phyloP scores from a whole-genome alignment of 1,140 invertebrate species.

The Drosophila ananassae region DNA sequence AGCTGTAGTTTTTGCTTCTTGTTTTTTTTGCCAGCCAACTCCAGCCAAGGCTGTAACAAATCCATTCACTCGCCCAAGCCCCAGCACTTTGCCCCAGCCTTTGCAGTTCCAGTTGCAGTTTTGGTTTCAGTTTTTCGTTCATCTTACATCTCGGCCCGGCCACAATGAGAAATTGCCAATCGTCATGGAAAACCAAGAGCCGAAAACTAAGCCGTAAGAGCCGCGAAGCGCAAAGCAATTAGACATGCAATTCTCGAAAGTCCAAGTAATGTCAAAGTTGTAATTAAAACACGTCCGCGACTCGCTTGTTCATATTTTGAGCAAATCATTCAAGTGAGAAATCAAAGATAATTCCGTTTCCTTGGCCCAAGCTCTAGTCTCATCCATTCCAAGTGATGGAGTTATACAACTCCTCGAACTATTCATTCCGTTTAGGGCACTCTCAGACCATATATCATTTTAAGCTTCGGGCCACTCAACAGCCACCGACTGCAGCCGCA shows the following conservation, averaged over 20 bases:
- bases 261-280: conserved; percentile 72
- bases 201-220: conserved; percentile 12
- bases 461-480: conserved; percentile 50
- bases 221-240: conserved; percentile 71
- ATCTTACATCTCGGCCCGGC: conserved; percentile 27
- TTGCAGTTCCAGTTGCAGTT: conserved; percentile 44
- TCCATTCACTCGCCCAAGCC: conserved; percentile 59
- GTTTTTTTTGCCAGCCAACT: background rate
- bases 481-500: conserved; percentile 29
- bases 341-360: conserved; percentile 2
- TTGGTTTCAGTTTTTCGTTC: conserved; percentile 35
- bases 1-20: conserved; percentile 24
- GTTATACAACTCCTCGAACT: conserved; percentile 39
- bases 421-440: conserved; percentile 33
- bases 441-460: conserved; percentile 38
- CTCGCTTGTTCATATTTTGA: conserved; percentile 21
- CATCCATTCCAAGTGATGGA: background rate
- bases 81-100: background rate
- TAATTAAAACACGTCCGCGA: conserved; percentile 64
- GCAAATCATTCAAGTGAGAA: conserved; percentile 4
- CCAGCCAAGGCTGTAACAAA: conserved; percentile 68
- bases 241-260: conserved; percentile 78
- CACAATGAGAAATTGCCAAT: conserved; percentile 63
- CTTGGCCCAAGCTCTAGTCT: background rate
- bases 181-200: conserved; percentile 55